Percentiles rank a stretch among this genome's conserved stretches.
Conservation (phyloP, 2,797 vertebrate species). For the Hypotaenidia okinawae region DNA sequence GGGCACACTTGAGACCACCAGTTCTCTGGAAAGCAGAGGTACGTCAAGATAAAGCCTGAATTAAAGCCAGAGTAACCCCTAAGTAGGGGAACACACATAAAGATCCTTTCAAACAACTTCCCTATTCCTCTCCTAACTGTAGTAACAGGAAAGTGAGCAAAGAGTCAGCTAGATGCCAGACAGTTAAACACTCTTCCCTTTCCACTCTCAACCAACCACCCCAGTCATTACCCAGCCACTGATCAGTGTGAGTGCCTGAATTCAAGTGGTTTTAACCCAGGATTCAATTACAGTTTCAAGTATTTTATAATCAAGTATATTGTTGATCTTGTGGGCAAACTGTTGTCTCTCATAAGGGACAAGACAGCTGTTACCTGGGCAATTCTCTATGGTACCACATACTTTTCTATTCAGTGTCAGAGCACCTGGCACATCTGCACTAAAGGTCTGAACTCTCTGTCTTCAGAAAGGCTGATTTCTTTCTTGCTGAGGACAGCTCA, state of each 20-base stretch:
- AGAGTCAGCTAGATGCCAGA: neutral
- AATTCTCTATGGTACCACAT: neutral
- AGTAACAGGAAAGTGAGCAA: neutral
- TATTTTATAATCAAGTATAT: too few relatives aligned
- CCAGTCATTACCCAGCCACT: neutral
- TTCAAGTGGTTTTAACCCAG: neutral
- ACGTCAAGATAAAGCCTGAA: neutral
- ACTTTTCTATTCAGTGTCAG: neutral
- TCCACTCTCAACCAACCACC: neutral
- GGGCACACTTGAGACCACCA: slow-evolving; percentile 96
- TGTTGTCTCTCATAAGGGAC: neutral
- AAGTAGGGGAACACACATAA: neutral
- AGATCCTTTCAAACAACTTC: neutral
- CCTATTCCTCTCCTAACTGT: neutral
- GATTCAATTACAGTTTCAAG: neutral
- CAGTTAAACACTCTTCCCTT: neutral
- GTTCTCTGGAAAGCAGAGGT: slow-evolving; percentile 86
- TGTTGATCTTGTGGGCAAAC: neutral
- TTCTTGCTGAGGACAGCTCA: neutral
- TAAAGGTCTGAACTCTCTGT: neutral
- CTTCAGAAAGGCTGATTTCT: neutral
- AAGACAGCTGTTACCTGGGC: neutral
- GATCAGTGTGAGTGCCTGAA: neutral
- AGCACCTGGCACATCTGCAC: neutral
- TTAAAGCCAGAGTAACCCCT: neutral